These are phyloP conservation scores for Nematolebias whitei DNA, from an alignment of 2,113 vertebrate genomes.

Conservation along the genomic window DNA sequence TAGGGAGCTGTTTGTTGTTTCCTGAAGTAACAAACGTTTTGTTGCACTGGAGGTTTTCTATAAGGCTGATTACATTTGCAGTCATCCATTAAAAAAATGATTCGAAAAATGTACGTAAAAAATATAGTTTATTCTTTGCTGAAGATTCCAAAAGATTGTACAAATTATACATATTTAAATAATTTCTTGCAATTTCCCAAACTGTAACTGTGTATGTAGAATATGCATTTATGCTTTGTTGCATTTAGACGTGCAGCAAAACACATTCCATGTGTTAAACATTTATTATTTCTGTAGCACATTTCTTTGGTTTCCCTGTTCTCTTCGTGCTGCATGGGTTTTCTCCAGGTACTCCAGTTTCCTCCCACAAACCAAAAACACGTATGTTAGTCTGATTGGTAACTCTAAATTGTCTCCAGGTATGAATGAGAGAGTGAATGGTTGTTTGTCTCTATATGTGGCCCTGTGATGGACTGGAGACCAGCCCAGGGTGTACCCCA, in stretches of 20 bases:
- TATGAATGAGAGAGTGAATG: no score
- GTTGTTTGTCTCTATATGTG: no score
- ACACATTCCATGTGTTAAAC: background rate
- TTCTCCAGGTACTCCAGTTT: no score
- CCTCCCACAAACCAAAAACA: no score
- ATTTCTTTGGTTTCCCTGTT: background rate
- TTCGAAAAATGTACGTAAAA: no score
- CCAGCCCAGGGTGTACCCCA: no score
- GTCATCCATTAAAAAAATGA: background rate
- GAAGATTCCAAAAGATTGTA: background rate
- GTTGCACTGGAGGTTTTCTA: background rate
- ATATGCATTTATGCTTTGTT: conserved; percentile 1
- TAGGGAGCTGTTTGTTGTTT: conserved; percentile 4
- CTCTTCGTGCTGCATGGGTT: no score
- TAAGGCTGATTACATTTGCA: background rate
- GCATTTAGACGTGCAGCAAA: background rate
- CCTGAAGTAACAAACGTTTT: background rate
- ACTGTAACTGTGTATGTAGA: background rate
- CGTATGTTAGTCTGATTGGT: no score
- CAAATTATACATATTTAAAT: background rate
- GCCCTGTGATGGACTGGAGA: no score
- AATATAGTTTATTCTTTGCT: no score
- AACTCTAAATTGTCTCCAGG: no score
- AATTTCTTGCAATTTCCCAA: background rate
- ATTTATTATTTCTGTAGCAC: background rate